phyloP scores from a whole-genome alignment of 1,140 invertebrate genomes.

The Scaptomyza graminum region DNA sequence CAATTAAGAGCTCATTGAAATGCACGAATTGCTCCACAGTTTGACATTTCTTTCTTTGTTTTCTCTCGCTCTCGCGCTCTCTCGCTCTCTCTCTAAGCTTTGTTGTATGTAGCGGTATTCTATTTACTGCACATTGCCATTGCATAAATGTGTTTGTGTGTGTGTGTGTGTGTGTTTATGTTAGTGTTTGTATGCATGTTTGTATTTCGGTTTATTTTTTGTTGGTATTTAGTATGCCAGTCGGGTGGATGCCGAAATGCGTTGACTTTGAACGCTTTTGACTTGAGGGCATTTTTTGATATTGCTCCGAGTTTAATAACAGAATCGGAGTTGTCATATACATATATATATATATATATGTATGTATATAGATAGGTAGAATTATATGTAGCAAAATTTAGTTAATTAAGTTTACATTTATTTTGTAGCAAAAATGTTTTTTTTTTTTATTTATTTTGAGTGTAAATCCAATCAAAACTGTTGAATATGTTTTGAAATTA shows the following conservation, averaged over 20 bases:
- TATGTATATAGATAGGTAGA: background rate
- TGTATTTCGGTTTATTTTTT: background rate
- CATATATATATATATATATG: background rate
- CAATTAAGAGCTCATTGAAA: constrained; percentile 68
- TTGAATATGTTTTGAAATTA: no score
- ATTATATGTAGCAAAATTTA: background rate
- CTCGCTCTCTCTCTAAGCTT: background rate
- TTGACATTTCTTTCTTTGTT: constrained; percentile 25
- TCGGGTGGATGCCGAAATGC: constrained; percentile 41
- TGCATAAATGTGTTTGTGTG: background rate
- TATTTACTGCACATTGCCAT: constrained; percentile 65
- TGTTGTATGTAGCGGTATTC: constrained; percentile 62
- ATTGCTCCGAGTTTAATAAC: constrained; percentile 16
- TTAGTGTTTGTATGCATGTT: background rate
- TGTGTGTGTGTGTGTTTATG: background rate
- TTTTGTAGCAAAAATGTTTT: no score
- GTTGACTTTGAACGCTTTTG: constrained; percentile 54
- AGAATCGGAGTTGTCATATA: constrained; percentile 5
- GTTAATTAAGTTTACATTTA: background rate
- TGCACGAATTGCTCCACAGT: constrained; percentile 54
- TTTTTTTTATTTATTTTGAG: no score
- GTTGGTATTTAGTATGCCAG: constrained; percentile 41
- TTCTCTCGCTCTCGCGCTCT: background rate
- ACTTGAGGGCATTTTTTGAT: constrained; percentile 22
- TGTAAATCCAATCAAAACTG: no score